Base-by-base conservation (phyloP, 2,113 vertebrate genomes). In the Carlito syrichta region DNA sequence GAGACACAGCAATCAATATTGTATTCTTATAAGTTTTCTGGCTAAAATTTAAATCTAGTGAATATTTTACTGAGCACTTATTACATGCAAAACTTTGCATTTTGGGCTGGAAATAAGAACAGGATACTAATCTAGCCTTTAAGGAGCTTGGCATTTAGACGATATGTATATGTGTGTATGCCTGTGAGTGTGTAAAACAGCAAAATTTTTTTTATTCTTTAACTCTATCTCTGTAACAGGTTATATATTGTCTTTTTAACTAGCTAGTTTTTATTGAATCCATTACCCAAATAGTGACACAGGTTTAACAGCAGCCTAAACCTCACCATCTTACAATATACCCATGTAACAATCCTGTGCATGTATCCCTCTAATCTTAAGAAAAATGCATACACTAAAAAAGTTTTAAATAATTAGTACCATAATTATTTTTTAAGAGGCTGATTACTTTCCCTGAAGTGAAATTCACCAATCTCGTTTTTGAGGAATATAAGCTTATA, bases 351-450 rank as follows among this genome's bases (percentile, higher is more conserved):
- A n/a, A n/a, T n/a, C n/a, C n/a, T n/a, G n/a, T n/a, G n/a, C n/a
- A n/a, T n/a, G n/a, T n/a, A n/a, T n/a, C n/a, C n/a, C n/a, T n/a
- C n/a, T n/a, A n/a, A n/a, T n/a, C n/a, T n/a, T n/a, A n/a, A n/a
- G n/a, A n/a, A n/a, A n/a, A n/a, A n/a, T n/a, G n/a, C n/a, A n/a
- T n/a, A n/a, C n/a, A n/a, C n/a, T n/a, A n/a, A 63, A 14, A 35
- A 48, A 77, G 27, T 95, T 91, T 85, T 17, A 77, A 79, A 86
- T 79, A 79, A 76, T 52, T 88, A 66, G 35, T 66, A 17, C 3
- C 23, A 32, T 63, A 74, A 81, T 96, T 69, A 60, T 94, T 92
- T 56, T n/a, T 87, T 68, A 73, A 92, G 76, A 62, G 60, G 50
- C n/a, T 79, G 48, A 32, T 84, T 77, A 86, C 8, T 86, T 91